Evolutionary conservation across 64 coral and sea anemone genomes (phyloP), one percentile per base, ranked within the genome.

Genomic region (Trachythela sp.): DNA sequence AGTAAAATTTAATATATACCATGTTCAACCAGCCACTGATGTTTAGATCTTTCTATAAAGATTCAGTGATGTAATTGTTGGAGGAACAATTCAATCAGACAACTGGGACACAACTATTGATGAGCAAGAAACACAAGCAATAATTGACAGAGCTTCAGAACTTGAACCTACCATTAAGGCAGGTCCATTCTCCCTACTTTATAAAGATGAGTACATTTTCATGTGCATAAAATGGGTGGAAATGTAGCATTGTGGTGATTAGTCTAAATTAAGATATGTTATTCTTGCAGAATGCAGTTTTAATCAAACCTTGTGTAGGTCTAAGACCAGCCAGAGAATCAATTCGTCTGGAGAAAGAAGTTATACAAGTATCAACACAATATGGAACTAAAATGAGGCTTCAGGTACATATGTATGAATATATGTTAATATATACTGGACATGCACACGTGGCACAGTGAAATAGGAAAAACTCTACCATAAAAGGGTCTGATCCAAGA

Each of bases 331-430:
- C 33, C 26, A 70, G 95, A 34, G 41, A 56, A 4, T 83, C 36
- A 26, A 90, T 90, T 9, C 84, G 95, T 72, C 88, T 97, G 27
- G 95, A 97, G 83, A 97, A 88, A 85, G 92, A 97, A 88, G 45
- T 88, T 13, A 92, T 90, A 90, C 84, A 50, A 32, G 87, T 90
- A 27, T 31, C 83, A 32, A 88, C 92, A 50, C 35, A 90, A 36
- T 26, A 75, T 39, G 75, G 75, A 20, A 35, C 75, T 15, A 80
- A 37, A 80, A 35, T 80, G 33, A 80, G 20, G 33, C 31, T 80
- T 29, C 75, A 35, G 75, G 33, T 39, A 35, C 2, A 85, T 10
- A 22, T 13, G 24, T 71, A 27, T 13, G 20, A 17, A 39, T 9
- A 9, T 45, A 6, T 45, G 42, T 4, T 45, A 45, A 45, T 4